These are phyloP conservation scores for Pogonognathellus flavescens DNA, from an alignment of 1,140 invertebrate genomes.

Conservation along the genomic window DNA sequence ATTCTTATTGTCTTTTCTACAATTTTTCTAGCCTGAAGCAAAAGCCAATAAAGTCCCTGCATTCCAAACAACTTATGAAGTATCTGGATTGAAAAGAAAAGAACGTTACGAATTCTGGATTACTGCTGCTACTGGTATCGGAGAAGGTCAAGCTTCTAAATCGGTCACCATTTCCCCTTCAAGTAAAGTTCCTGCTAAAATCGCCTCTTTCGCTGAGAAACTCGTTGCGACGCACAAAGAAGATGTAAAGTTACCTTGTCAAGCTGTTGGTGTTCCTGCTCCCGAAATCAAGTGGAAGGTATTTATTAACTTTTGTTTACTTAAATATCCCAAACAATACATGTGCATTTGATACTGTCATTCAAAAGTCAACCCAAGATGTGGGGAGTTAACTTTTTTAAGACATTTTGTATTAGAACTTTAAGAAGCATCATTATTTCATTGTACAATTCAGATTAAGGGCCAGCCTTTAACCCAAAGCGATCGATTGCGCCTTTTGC, in stretches of 20 bases:
- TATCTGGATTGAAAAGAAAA: slow-evolving; percentile 84
- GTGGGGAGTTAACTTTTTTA: too few relatives aligned
- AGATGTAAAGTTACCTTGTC: slow-evolving; percentile 90
- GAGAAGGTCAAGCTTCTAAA: slow-evolving; percentile 90
- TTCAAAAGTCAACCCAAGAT: too few relatives aligned
- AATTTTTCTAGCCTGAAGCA: slow-evolving; percentile 65
- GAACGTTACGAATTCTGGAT: slow-evolving; percentile 94
- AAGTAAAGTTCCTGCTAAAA: slow-evolving; percentile 90
- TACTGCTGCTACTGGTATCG: slow-evolving; percentile 91
- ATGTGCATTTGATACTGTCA: background rate
- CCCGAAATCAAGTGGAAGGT: slow-evolving; percentile 91
- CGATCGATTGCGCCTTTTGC: slow-evolving; percentile 84
- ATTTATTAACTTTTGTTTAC: slow-evolving; percentile 25
- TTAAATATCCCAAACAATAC: slow-evolving; percentile 35
- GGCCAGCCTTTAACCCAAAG: slow-evolving; percentile 77
- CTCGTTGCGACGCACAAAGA: slow-evolving; percentile 91
- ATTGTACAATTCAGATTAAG: slow-evolving; percentile 71
- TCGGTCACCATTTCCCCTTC: slow-evolving; percentile 86
- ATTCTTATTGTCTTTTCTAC: background rate
- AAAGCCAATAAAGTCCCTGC: slow-evolving; percentile 76
- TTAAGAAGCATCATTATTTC: too few relatives aligned
- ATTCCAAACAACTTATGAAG: slow-evolving; percentile 83
- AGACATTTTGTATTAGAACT: too few relatives aligned
- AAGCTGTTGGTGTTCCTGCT: slow-evolving; percentile 89
- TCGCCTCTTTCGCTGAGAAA: slow-evolving; percentile 91